Base-by-base conservation (phyloP, 2,113 vertebrate species). In the Trematomus loennbergii region DNA sequence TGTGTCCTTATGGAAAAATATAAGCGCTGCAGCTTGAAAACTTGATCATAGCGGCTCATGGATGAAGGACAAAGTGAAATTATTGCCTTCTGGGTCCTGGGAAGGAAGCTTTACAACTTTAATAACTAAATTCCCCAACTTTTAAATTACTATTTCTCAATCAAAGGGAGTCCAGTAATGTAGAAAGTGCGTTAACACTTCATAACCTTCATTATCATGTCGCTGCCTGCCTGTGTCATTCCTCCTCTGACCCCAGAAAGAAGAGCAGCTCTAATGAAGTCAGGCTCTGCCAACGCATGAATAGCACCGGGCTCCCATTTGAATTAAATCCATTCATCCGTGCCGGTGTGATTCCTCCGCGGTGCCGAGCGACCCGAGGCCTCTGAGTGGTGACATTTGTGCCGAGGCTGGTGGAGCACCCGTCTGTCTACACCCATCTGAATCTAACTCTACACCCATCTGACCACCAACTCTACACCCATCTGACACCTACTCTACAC, bases 271-370 rank as follows among this genome's bases (percentile, higher is more conserved):
- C 85, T 90, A 86, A 93, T 90, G 85, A 91, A 89, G 89, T 77
- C 78, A 20, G 72, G 81, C 43, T 65, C 65, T 64, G 81, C 12
- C 40, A 85, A 88, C 79, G 87, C 83, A 84, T 88, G 88, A 87
- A 89, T 29, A 75, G 78, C 49, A 22, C 78, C 3, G 66, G 66
- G 82, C 87, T 88, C 83, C 88, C 63, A 70, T 89, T 86, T 83
- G 87, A 92, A 91, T 89, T 84, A 87, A 87, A 91, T 65, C 85
- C 81, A 82, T 88, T 85, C 90, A 88, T 86, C 86, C 86, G 63
- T 88, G 86, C 83, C 84, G 25, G 79, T 82, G 70, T 82, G 87
- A 88, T 90, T 89, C 87, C 79, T 91, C 86, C 58, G 85, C 74
- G 87, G 87, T 71, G 48, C 88, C 7, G 84, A 78, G 84, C 81